A percentile compares a stretch with the other conserved stretches of the same genome.
Conservation (phyloP, 2,113 vertebrate species). For the Gallinago jamesoni region DNA sequence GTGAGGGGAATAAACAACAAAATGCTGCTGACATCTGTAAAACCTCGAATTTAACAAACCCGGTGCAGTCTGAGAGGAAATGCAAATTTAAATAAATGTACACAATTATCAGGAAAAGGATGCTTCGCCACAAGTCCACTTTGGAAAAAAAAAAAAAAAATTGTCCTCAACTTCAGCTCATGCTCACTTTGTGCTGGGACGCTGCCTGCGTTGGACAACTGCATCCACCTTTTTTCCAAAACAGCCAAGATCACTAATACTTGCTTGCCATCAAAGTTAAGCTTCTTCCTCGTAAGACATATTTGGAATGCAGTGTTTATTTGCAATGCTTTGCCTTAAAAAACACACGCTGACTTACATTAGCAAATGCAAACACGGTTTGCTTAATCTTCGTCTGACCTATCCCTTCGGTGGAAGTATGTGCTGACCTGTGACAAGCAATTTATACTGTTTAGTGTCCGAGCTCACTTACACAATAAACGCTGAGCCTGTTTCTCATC, state of each 20-base stretch:
- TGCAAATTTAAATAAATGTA: not conserved
- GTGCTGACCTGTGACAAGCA: not conserved
- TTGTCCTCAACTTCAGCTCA: not conserved
- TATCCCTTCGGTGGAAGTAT: not conserved
- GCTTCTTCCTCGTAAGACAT: not conserved
- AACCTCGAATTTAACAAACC: not conserved
- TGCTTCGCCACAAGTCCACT: not conserved
- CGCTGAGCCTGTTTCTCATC: not conserved
- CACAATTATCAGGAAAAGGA: not conserved
- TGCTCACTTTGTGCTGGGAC: not conserved
- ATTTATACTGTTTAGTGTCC: not conserved
- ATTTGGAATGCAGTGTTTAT: not conserved
- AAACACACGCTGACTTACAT: not conserved
- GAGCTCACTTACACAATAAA: not conserved
- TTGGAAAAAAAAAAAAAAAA: not conserved
- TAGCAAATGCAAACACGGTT: not conserved
- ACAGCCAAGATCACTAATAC: not conserved
- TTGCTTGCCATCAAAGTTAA: not conserved
- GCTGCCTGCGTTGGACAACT: accelerated
- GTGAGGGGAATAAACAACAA: not conserved
- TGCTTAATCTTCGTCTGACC: not conserved
- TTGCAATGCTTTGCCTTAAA: not conserved
- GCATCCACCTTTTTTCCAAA: not conserved
- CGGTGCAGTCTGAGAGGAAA: not conserved
- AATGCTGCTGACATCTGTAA: not conserved